Evolutionary conservation across 2,797 vertebrate genomes (phyloP), one percentile per base, ranked within the genome.

Genomic region (Rhinogobio ventralis): DNA sequence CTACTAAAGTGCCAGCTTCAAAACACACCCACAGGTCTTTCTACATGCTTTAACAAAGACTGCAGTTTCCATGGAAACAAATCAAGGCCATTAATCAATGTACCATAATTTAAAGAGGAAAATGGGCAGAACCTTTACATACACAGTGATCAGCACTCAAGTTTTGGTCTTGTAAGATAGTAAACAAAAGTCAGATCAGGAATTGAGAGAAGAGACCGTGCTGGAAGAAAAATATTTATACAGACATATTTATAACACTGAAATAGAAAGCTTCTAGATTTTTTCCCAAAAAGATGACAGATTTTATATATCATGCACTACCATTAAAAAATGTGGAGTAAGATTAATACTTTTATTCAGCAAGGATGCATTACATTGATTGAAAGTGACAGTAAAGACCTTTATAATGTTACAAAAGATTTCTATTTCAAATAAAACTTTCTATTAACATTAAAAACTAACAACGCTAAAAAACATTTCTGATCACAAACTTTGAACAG

Each of bases 61-160:
- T 10, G 69, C 77, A 74, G 88, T 89, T 89, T 91, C 94, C 92
- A 94, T 95, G 91, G 94, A 91, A 95, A 95, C 94, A 90, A 88
- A 92, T 90, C 87, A 89, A 88, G 85, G 83, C 78, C 71, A 69
- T 79, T 82, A 53, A 77, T 79, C 57, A 57, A 77, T 85, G 79
- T 57, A 81, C 36, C 3, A 33, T 76, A 15, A 57, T 74, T 82
- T 84, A 81, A 81, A 81, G 36, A 72, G 46, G 28, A 69, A 81
- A 60, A 78, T 81, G n/a, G 36, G 75, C n/a, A 19, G 8, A 77
- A 55, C 9, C 30, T 81, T 53, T 49, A 23, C 25, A 46, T 46
- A 5, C 39, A 79, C 60, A 30, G 11, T 49, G 57, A 79, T 79
- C 39, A 79, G 57, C 78, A 28, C 2, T 46, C 19, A 45, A 64